Conservation (phyloP, 2,888 invertebrate genomes). For the Pyrgus malvae region DNA sequence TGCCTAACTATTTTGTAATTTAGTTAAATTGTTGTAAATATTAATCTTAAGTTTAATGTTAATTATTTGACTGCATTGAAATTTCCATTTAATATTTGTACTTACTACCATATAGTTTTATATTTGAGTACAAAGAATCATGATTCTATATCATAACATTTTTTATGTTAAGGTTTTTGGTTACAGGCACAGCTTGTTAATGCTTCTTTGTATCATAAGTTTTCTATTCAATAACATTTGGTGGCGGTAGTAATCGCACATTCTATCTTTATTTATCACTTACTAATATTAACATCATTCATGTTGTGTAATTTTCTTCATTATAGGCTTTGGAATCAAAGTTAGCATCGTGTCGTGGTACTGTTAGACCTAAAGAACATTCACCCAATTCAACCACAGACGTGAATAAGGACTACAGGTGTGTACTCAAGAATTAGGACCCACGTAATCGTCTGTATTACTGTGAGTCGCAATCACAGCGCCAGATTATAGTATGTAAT, state of each 20-base stretch:
- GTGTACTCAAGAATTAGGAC: slow-evolving; percentile 77
- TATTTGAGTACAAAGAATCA: slow-evolving; percentile 14
- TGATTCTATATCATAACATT: slow-evolving; percentile 1
- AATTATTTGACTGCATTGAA: background rate
- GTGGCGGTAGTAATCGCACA: slow-evolving; percentile 34
- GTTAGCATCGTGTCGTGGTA: slow-evolving; percentile 84
- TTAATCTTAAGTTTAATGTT: slow-evolving; percentile 1
- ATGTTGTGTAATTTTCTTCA: slow-evolving; percentile 77
- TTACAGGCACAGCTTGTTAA: slow-evolving; percentile 15
- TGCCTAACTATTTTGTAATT: background rate
- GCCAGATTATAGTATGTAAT: slow-evolving; percentile 46
- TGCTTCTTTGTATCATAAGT: slow-evolving; percentile 15
- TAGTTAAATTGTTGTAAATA: slow-evolving; percentile 8
- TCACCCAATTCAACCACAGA: slow-evolving; percentile 75
- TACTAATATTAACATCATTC: slow-evolving; percentile 78
- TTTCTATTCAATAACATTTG: slow-evolving; percentile 20
- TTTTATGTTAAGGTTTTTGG: background rate
- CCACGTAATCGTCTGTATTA: slow-evolving; percentile 34
- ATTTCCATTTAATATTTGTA: background rate
- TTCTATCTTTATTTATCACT: slow-evolving; percentile 44
- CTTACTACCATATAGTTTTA: background rate
- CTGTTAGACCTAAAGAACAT: slow-evolving; percentile 80
- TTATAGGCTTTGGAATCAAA: slow-evolving; percentile 87
- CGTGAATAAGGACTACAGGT: slow-evolving; percentile 81
- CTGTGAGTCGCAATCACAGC: slow-evolving; percentile 29